Conservation (phyloP, 2,113 vertebrate species). For the Microcebus tavaratra region DNA sequence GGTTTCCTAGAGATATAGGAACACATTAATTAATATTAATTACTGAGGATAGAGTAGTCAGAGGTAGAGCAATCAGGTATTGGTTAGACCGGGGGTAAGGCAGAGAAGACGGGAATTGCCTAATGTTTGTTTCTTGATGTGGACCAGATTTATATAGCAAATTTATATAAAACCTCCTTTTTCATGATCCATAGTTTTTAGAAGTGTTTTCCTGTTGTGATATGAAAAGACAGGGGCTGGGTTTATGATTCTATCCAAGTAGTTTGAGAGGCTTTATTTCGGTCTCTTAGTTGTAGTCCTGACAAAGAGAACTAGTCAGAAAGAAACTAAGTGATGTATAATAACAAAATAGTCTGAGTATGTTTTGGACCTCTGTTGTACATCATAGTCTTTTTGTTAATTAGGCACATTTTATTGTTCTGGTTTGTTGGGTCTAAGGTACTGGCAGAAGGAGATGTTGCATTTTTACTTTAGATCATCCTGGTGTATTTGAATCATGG, state of each 20-base stretch:
- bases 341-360: neutral
- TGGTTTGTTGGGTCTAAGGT: neutral
- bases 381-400: neutral
- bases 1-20: conserved; percentile 39
- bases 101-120: neutral
- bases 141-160: conserved; percentile 9
- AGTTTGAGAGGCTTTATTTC: neutral
- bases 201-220: neutral
- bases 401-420: conserved; percentile 31
- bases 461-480: conserved; percentile 21
- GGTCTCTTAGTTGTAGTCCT: neutral
- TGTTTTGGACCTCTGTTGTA: neutral
- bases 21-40: conserved; percentile 50
- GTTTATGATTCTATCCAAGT: neutral
- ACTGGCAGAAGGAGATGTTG: neutral
- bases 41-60: neutral
- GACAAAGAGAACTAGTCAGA: neutral
- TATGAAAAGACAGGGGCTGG: neutral
- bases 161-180: neutral
- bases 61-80: neutral
- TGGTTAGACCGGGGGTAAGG: neutral
- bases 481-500: neutral
- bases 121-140: neutral
- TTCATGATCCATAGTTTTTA: neutral
- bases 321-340: neutral